phyloP scores from a whole-genome alignment of 35 echinoderm and acorn worm species.

The Lytechinus variegatus region DNA sequence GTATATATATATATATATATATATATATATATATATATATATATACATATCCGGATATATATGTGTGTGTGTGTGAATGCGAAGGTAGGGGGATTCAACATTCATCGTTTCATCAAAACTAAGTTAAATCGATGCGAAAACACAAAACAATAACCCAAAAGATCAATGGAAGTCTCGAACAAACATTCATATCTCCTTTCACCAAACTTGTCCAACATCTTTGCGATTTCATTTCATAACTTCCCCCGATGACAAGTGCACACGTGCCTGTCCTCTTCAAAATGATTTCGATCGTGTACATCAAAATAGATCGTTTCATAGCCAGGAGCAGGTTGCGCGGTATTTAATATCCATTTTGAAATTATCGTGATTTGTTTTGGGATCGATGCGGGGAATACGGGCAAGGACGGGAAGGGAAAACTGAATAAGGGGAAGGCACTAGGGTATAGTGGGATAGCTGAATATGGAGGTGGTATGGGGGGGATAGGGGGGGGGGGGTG shows the following conservation, averaged over 20 bases:
- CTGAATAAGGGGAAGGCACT: not conserved
- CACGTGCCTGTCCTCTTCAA: not conserved
- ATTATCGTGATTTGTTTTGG: not conserved
- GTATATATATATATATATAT: too few species aligned
- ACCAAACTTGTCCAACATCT: not conserved
- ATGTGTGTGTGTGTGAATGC: not conserved
- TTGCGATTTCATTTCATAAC: not conserved
- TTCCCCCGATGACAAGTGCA: not conserved
- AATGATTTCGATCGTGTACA: not conserved
- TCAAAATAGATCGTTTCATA: not conserved
- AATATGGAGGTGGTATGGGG: too few species aligned
- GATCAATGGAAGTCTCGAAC: not conserved
- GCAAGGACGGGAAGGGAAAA: too few species aligned
- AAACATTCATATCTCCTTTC: not conserved
- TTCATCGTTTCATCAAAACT: not conserved
- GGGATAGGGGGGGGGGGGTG: not conserved
- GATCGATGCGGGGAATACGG: not conserved
- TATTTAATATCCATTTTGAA: slow-evolving; percentile 3
- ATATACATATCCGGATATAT: too few species aligned
- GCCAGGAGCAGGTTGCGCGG: not conserved
- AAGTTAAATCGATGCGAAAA: not conserved
- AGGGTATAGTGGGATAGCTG: too few species aligned
- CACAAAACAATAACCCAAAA: not conserved
- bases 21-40: too few species aligned
- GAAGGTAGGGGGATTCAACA: not conserved